A percentile compares a stretch with the other conserved stretches of the same genome.
Conservation (phyloP, 1,140 invertebrate genomes). For the Saccostrea cuccullata region DNA sequence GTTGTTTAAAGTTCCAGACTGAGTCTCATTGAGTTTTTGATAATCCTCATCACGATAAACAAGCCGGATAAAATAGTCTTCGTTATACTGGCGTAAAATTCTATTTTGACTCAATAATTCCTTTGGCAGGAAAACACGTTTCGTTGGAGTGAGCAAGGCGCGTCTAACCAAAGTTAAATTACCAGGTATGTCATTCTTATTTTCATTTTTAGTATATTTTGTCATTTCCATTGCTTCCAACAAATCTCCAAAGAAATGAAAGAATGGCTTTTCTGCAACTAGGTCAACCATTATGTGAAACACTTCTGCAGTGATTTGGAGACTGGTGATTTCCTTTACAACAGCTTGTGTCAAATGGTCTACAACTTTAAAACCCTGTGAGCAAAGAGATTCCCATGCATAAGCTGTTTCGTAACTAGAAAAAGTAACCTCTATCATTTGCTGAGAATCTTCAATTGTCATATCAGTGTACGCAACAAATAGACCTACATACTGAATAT, state of each 20-base stretch:
- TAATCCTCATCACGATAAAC: conserved; percentile 48
- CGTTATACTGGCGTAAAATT: conserved; percentile 39
- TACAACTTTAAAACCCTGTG: conserved; percentile 39
- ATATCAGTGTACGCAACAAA: conserved; percentile 18
- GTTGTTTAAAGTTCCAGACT: neutral
- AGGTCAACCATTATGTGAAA: neutral
- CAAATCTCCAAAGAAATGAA: neutral
- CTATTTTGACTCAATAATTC: conserved; percentile 38
- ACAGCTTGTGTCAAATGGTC: neutral
- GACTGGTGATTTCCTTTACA: neutral
- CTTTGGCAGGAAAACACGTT: conserved; percentile 3
- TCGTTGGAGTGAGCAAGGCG: conserved; percentile 35
- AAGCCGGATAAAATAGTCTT: conserved; percentile 40
- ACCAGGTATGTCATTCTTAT: neutral
- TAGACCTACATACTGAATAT: neutral
- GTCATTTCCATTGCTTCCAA: neutral
- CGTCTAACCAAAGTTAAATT: neutral
- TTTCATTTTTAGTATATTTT: neutral
- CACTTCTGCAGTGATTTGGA: neutral
- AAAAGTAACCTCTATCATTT: neutral
- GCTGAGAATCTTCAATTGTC: too few species aligned
- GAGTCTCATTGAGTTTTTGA: neutral
- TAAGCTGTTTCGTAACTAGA: conserved; percentile 19
- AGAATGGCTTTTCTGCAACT: neutral
- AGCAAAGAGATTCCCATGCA: conserved; percentile 39